These are phyloP conservation scores for Hephaestus fuliginosus DNA, from an alignment of 2,797 vertebrate genomes.

Conservation along the genomic window DNA sequence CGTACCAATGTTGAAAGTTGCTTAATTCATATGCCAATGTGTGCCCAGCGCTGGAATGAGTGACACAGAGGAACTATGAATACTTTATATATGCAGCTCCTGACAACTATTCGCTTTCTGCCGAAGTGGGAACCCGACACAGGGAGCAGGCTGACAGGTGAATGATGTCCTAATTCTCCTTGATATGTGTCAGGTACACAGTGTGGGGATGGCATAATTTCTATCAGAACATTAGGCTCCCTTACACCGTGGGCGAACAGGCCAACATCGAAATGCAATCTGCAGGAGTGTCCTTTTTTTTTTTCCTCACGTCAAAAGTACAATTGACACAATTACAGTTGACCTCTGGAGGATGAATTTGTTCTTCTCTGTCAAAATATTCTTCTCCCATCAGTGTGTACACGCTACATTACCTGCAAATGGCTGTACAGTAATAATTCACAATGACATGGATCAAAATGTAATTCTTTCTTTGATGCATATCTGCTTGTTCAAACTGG, in stretches of 20 bases:
- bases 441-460: not conserved
- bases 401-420: not conserved
- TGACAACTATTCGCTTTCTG: conserved; percentile 4
- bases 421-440: not conserved
- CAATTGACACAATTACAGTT: not conserved
- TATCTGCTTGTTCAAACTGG: not conserved
- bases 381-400: not conserved
- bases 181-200: conserved; percentile 30
- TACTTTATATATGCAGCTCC: not conserved
- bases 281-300: conserved; percentile 11
- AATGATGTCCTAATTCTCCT: conserved; percentile 36
- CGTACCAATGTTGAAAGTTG: not conserved
- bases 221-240: conserved; percentile 1
- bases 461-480: not conserved
- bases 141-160: conserved; percentile 19
- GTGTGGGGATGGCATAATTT: not conserved
- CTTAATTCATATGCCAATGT: not conserved
- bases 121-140: not conserved
- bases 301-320: not conserved
- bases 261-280: conserved; percentile 28
- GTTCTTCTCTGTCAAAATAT: conserved; percentile 13
- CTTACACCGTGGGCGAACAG: conserved; percentile 2
- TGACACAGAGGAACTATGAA: not conserved
- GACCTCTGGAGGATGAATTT: not conserved
- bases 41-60: not conserved